These are phyloP conservation scores for Halictus rubicundus DNA, from an alignment of 1,140 invertebrate genomes.

Conservation along the genomic window DNA sequence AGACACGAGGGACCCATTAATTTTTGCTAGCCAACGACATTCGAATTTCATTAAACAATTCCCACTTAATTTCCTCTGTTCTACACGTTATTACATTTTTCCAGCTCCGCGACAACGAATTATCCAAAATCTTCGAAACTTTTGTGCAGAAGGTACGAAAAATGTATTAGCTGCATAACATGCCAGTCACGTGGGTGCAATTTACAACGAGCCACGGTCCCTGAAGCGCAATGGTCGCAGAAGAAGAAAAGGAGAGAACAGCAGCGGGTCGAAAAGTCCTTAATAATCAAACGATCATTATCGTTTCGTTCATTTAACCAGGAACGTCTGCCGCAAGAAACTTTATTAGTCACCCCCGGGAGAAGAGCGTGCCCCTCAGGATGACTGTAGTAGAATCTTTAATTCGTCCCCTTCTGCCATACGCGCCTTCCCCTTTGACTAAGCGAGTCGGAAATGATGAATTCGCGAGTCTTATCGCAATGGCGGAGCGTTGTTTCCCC, in stretches of 20 bases:
- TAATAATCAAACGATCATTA: not conserved
- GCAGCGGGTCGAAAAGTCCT: not conserved
- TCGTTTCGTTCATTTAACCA: slow-evolving; percentile 12
- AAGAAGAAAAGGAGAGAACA: not conserved
- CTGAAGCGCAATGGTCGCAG: not conserved
- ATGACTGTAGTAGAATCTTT: slow-evolving; percentile 42
- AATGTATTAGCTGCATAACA: no score
- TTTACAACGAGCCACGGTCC: no score
- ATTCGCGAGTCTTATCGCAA: slow-evolving; percentile 67
- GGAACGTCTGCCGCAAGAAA: slow-evolving; percentile 40
- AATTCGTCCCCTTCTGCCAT: slow-evolving; percentile 27
- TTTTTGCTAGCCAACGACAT: no score
- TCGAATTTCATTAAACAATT: no score
- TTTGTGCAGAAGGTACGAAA: no score
- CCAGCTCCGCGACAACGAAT: no score
- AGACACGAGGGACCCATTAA: no score
- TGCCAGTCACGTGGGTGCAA: no score
- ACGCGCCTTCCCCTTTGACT: slow-evolving; percentile 1
- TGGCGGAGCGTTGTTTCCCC: slow-evolving; percentile 38
- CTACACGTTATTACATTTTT: no score
- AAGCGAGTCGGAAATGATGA: slow-evolving; percentile 62
- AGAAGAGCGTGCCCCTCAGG: not conserved
- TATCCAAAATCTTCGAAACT: no score
- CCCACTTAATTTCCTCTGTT: no score
- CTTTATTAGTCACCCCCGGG: slow-evolving; percentile 23